These are phyloP conservation scores for Aegithalos caudatus DNA, from an alignment of 2,113 vertebrate species.

Conservation along the genomic window DNA sequence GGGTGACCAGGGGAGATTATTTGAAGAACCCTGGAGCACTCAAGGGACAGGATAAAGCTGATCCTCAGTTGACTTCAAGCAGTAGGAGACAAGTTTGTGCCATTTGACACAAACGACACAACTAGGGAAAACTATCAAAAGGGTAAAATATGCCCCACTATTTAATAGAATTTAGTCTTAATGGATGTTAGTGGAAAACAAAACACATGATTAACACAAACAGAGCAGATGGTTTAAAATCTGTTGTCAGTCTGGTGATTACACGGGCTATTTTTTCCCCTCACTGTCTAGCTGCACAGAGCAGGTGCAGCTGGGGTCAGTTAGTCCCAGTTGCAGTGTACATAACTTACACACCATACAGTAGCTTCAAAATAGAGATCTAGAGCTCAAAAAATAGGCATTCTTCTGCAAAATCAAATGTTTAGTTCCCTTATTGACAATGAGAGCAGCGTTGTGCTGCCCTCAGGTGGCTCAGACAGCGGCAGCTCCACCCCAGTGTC, in stretches of 20 bases:
- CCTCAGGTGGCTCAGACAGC: slow-evolving; percentile 64
- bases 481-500: slow-evolving; percentile 45
- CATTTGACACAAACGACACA: not conserved
- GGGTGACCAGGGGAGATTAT: not conserved
- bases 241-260: slow-evolving; percentile 59
- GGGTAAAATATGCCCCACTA: slow-evolving; percentile 53
- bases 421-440: slow-evolving; percentile 43
- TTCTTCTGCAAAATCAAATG: slow-evolving; percentile 51
- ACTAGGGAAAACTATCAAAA: slow-evolving; percentile 54
- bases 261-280: slow-evolving; percentile 33
- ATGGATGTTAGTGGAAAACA: slow-evolving; percentile 66
- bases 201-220: slow-evolving; percentile 57
- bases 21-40: not conserved
- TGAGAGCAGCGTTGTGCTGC: slow-evolving; percentile 48
- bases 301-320: slow-evolving; percentile 46
- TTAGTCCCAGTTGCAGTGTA: slow-evolving; percentile 50
- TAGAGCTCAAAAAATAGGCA: slow-evolving; percentile 66
- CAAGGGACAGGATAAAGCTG: not conserved
- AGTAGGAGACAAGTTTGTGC: not conserved
- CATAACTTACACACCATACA: slow-evolving; percentile 66
- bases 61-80: not conserved
- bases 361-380: slow-evolving; percentile 71
- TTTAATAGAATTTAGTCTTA: slow-evolving; percentile 67
- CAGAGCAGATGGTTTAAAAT: slow-evolving; percentile 64
- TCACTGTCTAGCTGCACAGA: not conserved